Evolutionary conservation across 2,888 invertebrate species (phyloP).

Genomic region (Nipponacmea schrenckii): DNA sequence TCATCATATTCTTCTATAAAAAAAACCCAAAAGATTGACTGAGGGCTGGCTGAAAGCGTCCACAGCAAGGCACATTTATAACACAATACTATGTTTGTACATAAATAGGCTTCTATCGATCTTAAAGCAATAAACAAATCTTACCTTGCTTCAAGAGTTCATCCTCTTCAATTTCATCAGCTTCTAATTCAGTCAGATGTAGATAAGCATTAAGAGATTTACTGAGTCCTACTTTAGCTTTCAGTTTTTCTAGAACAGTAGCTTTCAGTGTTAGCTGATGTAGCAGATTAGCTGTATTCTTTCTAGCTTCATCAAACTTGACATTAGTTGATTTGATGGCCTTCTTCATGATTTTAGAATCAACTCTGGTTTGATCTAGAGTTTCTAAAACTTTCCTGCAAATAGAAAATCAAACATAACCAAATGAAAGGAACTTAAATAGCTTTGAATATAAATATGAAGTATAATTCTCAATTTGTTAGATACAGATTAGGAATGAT

Average conservation of each 20-base stretch:
- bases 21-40: background rate
- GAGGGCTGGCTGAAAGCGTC: background rate
- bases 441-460: too few relatives aligned
- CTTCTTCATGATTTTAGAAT: constrained; percentile 64
- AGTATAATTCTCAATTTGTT: background rate
- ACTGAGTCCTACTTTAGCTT: constrained; percentile 60
- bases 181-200: constrained; percentile 62
- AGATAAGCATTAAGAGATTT: constrained; percentile 65
- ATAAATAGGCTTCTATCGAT: background rate
- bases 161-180: constrained; percentile 62
- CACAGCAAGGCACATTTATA: background rate
- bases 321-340: constrained; percentile 59
- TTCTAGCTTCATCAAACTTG: constrained; percentile 60
- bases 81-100: background rate
- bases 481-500: background rate
- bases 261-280: constrained; percentile 59
- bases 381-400: constrained; percentile 64
- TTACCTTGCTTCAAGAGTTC: constrained; percentile 62
- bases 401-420: background rate
- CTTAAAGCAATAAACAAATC: constrained; percentile 9
- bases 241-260: constrained; percentile 62
- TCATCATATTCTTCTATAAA: constrained; percentile 65
- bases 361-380: constrained; percentile 64
- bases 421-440: background rate
- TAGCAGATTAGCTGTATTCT: constrained; percentile 56